These are phyloP conservation scores for Harpagoxenus sublaevis DNA, from an alignment of 2,888 invertebrate genomes.

Conservation along the genomic window DNA sequence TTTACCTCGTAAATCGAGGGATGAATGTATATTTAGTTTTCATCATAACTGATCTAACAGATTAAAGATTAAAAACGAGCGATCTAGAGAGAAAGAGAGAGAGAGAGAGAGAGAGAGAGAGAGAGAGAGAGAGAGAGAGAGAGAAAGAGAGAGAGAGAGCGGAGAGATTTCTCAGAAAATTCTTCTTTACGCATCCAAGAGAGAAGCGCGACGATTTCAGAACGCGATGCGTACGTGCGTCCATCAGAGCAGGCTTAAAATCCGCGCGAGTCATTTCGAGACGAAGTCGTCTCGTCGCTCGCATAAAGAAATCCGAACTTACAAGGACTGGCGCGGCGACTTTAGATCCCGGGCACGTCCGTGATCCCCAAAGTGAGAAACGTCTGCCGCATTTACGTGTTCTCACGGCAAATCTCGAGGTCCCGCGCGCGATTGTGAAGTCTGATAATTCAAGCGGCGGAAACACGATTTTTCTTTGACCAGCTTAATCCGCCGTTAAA, in stretches of 20 bases:
- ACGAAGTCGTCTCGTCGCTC: neutral
- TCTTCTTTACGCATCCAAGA: neutral
- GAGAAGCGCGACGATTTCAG: neutral
- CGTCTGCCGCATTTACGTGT: constrained; percentile 54
- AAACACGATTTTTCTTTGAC: constrained; percentile 19
- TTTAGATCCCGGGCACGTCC: constrained; percentile 38
- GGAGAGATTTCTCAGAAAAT: neutral
- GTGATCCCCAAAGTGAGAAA: constrained; percentile 48
- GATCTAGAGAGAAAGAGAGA: neutral
- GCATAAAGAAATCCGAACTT: constrained; percentile 45
- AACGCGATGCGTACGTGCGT: constrained; percentile 21
- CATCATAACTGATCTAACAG: neutral
- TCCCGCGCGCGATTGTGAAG: constrained; percentile 22
- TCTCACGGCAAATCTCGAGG: constrained; percentile 37
- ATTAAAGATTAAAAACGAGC: neutral
- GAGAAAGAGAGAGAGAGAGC: too few relatives aligned
- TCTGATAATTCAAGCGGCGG: constrained; percentile 32
- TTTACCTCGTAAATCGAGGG: too few relatives aligned
- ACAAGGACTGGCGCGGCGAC: neutral
- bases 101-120: too few relatives aligned
- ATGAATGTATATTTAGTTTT: neutral
- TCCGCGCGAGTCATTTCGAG: constrained; percentile 34
- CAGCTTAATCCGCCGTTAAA: neutral
- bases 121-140: too few relatives aligned
- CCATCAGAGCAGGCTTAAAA: constrained; percentile 33